Base-by-base conservation (phyloP, 2,113 vertebrate species). In the Herpailurus yagouaroundi region DNA sequence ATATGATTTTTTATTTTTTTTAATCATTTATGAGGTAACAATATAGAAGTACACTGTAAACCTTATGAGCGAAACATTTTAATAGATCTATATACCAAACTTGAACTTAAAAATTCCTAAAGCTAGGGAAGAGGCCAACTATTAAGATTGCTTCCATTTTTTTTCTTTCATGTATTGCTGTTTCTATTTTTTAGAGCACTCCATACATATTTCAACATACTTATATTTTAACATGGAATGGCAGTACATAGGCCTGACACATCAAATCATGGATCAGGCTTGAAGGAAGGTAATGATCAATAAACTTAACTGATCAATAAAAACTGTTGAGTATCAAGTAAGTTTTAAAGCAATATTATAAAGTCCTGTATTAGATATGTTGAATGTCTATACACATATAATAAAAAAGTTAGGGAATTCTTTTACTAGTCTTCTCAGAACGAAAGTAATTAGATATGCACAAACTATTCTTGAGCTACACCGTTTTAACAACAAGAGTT, bases 51-150 rank as follows among this genome's bases (percentile, higher is more conserved):
- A 4, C 57, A 64, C 55, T 92, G 6, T 83, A 83, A 96, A 82
- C 11, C 19, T 79, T 45, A 69, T 50, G 11, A 92, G n/a, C 21
- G 68, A 97, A 94, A 48, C 83, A 84, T 95, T 97, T 97, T 95
- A 95, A 86, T 45, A 86, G 19, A 25, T n/a, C 16, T 87, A 25
- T 92, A 74, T 66, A 79, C 12, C 23, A 87, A 69, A 90, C 21
- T 82, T 96, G 23, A 95, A 89, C 3, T 74, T 90, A 87, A 96
- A 97, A 64, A 27, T 19, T 84, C 41, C 18, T 95, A 82, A 76
- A 69, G 23, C 57, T 87, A 71, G 5, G 18, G 36, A 96, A 87
- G 48, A 92, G 25, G 18, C 48, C 92, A 84, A 90, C 18, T 55
- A 14, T 60, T 66, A 69, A 33, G 27, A 64, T 7, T 87, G 45